These are phyloP conservation scores for Lontra canadensis DNA, from an alignment of 2,113 vertebrate genomes.

Conservation along the genomic window DNA sequence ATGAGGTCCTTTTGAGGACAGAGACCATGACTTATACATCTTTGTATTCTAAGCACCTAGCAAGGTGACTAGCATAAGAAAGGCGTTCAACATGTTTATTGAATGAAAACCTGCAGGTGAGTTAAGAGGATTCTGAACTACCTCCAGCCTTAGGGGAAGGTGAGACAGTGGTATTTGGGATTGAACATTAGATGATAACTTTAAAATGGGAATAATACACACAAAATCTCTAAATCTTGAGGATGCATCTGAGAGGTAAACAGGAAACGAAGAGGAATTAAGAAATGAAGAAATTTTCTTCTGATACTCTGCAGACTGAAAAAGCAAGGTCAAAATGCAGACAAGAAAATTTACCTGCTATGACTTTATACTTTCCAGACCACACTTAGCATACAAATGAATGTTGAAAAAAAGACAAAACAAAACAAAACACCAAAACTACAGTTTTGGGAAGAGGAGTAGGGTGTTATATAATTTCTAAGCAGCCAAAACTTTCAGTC, in stretches of 20 bases:
- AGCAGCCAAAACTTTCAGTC: not conserved
- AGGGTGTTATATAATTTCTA: not conserved
- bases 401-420: not conserved
- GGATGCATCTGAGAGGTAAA: not conserved
- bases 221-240: constrained; percentile 46
- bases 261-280: constrained; percentile 23
- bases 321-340: constrained; percentile 62
- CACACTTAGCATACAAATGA: constrained; percentile 38
- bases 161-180: not conserved
- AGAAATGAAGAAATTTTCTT: constrained; percentile 33
- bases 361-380: not conserved
- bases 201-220: constrained; percentile 43
- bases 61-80: not conserved
- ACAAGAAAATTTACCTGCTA: constrained; percentile 34
- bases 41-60: constrained; percentile 65
- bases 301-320: constrained; percentile 40
- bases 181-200: not conserved
- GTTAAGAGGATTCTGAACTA: not conserved
- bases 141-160: not conserved
- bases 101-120: constrained; percentile 22
- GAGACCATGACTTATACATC: constrained; percentile 43
- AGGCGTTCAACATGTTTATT: not conserved
- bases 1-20: constrained; percentile 60
- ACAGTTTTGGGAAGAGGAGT: not conserved
- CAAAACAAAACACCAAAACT: not conserved